Conservation (phyloP, 2,797 vertebrate species). For the Xerus rutilus region DNA sequence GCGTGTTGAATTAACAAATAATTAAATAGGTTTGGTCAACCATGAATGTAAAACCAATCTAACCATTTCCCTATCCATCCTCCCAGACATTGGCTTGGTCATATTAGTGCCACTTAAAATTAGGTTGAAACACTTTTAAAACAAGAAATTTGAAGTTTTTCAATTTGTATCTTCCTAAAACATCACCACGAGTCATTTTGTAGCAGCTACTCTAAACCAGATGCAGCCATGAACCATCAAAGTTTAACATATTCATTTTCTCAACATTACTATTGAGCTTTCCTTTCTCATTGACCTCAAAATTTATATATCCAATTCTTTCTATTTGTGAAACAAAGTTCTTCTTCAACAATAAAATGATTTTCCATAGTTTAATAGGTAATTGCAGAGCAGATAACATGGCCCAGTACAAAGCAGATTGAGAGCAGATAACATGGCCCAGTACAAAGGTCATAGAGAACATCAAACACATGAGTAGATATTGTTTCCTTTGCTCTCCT, state of each 20-base stretch:
- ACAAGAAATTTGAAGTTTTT: neutral
- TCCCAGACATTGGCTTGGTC: neutral
- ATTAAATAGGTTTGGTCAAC: neutral
- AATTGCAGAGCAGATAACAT: neutral
- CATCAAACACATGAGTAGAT: neutral
- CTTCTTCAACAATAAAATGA: conserved; percentile 7
- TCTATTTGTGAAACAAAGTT: neutral
- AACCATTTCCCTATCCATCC: neutral
- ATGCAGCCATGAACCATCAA: conserved; percentile 42
- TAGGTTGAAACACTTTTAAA: neutral
- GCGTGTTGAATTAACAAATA: neutral
- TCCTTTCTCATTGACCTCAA: conserved; percentile 61
- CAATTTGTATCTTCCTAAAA: conserved; percentile 45
- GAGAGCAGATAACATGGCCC: neutral
- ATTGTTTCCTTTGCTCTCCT: neutral
- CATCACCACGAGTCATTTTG: conserved; percentile 38
- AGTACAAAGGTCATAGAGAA: neutral
- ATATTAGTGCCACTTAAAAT: neutral
- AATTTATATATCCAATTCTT: conserved; percentile 64
- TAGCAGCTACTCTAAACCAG: conserved; percentile 39
- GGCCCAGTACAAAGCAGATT: neutral
- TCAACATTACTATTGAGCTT: conserved; percentile 36
- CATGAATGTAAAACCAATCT: neutral
- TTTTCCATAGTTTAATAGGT: conserved; percentile 1
- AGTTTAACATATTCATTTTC: conserved; percentile 49